Evolutionary conservation across 2,113 vertebrate genomes (phyloP), one percentile per base, ranked within the genome.

Genomic region (Nansenia antarctica): DNA sequence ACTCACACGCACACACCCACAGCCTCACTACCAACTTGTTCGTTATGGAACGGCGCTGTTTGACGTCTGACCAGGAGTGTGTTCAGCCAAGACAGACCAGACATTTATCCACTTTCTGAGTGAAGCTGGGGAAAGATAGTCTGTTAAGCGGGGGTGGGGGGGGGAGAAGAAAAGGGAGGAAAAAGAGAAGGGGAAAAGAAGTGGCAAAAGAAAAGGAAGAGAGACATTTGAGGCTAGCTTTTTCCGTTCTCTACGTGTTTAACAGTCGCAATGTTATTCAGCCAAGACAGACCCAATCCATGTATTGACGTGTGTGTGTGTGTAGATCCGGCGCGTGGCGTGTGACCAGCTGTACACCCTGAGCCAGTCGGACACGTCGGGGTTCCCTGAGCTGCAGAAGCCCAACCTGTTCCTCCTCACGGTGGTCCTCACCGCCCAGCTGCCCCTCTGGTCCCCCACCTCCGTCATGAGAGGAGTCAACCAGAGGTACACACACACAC

Each of bases 391-490:
- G 12, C 92, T 98, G 0, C 96, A 98, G 67, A 99, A 99, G 74
- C 93, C 98, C 79, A 99, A 98, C 80, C 91, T 98, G 58, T 99
- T 98, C 87, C 94, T 99, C 32, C 89, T 99, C 1, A 93, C 92
- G 0, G 95, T 98, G 59, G 83, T 99, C 69, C 94, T 99, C 5
- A 94, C 94, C 0, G 96, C 98, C 12, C 98, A 99, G 86, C 94
- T 99, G 75, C 97, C 98, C 0, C 90, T 99, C 20, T 99, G 98
- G 98, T 98, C 96, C 73, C 96, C 98, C 3, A 98, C 98, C 22
- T 98, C 96, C 66, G 94, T 99, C 61, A 98, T 99, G 97, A 95
- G 98, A 84, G 98, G 98, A 39, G 90, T 98, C 86, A 98, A 99
- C 87, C 96, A 98, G 89, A 97, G 98, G 98, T 96, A 80, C 14